Evolutionary conservation across 2,888 invertebrate species (phyloP).

Genomic region (Cheilosia vulpina): DNA sequence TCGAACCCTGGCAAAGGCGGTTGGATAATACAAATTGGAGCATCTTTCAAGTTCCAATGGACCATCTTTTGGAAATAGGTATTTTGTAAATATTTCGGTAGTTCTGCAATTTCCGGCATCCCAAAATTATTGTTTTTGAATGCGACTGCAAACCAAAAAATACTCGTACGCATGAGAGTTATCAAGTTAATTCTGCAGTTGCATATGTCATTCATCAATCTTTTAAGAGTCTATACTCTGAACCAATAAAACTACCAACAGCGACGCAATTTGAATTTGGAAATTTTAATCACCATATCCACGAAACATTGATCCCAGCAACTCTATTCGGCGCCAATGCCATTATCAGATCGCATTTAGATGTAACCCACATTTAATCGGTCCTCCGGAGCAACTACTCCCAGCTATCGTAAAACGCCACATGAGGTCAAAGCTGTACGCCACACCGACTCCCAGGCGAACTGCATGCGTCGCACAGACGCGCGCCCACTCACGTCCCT

Average conservation of each 20-base stretch:
- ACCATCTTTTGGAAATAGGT: too few relatives aligned
- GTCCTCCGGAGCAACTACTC: conserved; percentile 50
- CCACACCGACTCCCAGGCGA: conserved; percentile 10
- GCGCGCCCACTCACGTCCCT: conserved; percentile 58
- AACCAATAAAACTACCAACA: conserved; percentile 43
- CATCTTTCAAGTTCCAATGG: too few relatives aligned
- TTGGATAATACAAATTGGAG: too few relatives aligned
- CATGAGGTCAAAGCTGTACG: conserved; percentile 64
- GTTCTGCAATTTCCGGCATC: too few relatives aligned
- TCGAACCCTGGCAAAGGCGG: too few relatives aligned
- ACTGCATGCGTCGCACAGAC: background rate
- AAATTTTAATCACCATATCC: conserved; percentile 38
- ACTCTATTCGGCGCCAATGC: conserved; percentile 70
- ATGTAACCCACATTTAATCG: conserved; percentile 73
- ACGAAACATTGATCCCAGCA: conserved; percentile 34
- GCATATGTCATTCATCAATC: background rate
- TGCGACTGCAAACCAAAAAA: too few relatives aligned
- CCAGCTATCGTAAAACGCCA: conserved; percentile 49
- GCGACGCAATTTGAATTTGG: conserved; percentile 55
- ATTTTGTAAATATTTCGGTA: too few relatives aligned
- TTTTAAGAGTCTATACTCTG: background rate
- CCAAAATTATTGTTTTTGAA: too few relatives aligned
- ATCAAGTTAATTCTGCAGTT: too few relatives aligned
- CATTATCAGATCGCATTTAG: conserved; percentile 71
- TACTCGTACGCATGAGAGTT: too few relatives aligned